Evolutionary conservation across 1,140 invertebrate species (phyloP), one percentile per base, ranked within the genome.

Genomic region (Diachasmimorpha longicaudata): DNA sequence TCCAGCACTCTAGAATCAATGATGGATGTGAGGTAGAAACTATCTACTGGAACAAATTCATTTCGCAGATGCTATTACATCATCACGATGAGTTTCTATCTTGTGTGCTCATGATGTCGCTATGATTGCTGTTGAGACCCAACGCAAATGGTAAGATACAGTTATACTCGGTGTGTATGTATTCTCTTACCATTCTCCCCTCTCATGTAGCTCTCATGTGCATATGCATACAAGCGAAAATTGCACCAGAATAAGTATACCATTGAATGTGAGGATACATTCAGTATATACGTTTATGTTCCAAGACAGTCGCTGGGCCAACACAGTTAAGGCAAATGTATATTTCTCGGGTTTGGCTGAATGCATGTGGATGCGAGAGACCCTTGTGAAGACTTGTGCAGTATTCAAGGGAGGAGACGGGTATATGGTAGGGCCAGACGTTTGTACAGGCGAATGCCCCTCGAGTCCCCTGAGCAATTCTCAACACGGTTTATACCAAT

Each of bases 291-390:
- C 23, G 10, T 14, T 63, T 23, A 25, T 25, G 21, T 13, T 23
- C 58, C 58, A 31, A 63, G 23, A 63, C 58, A 63, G 58, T 63
- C 58, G 14, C 58, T 63, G 58, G 58, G 58, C 58, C 58, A 63
- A 63, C 58, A 63, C 58, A 23, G 21, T 63, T 31, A 63, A 25
- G 23, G 23, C 10, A 63, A 63, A 63, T 63, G 58, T 63, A 63
- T 63, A 63, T 63, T 63, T 63, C 23, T 14, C 23, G 21, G 23
- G 5, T 63, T 63, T 63, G 21, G 23, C 21, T 63, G 58, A 31
- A 63, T 63, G 58, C 58, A 63, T 23, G 23, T 63, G 19, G 23
- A 31, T 23, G 31, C 19, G 19, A 63, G 58, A 63, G 58, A 0
- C 13, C 23, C 58, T 63, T 11, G 58, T 63, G 23, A 63, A 63